A percentile compares a stretch with the other conserved stretches of the same genome.
Evolutionary conservation across 2,113 vertebrate genomes (phyloP).

Genomic region (Phyllostomus discolor): DNA sequence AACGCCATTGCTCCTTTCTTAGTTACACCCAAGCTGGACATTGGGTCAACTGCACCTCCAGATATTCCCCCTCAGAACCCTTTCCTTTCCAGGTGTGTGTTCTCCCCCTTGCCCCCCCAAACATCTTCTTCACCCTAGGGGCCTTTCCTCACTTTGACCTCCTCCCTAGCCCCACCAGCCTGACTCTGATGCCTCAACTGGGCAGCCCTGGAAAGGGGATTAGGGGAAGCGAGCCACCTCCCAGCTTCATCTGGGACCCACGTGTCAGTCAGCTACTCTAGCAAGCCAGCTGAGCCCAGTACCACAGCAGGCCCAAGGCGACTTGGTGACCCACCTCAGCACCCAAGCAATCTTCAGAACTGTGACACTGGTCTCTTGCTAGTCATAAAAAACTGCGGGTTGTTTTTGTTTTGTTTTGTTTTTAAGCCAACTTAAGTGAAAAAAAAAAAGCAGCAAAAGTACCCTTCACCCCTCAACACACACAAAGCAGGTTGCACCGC

Average conservation of each 20-base stretch:
- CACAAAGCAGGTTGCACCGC: background rate
- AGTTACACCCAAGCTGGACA: no score
- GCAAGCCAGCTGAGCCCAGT: background rate
- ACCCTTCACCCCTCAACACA: background rate
- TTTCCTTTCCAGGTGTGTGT: background rate
- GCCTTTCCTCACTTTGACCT: background rate
- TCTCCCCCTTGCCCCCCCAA: background rate
- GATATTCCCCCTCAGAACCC: background rate
- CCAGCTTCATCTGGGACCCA: fast-evolving
- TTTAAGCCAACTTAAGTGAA: no score
- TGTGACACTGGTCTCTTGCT: fast-evolving
- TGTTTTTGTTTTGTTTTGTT: no score
- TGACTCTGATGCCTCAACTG: background rate
- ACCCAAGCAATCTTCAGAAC: no score
- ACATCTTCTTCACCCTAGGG: background rate
- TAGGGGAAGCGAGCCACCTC: background rate
- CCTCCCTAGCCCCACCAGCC: background rate
- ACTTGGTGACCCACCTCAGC: background rate
- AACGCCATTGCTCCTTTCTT: background rate
- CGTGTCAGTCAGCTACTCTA: background rate
- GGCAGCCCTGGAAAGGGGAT: fast-evolving
- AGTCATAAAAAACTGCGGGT: background rate
- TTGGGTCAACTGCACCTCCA: background rate
- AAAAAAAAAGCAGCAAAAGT: background rate
- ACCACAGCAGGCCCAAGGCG: background rate